Evolutionary conservation across 2,797 vertebrate species (phyloP).

Genomic region (Mareca strepera): DNA sequence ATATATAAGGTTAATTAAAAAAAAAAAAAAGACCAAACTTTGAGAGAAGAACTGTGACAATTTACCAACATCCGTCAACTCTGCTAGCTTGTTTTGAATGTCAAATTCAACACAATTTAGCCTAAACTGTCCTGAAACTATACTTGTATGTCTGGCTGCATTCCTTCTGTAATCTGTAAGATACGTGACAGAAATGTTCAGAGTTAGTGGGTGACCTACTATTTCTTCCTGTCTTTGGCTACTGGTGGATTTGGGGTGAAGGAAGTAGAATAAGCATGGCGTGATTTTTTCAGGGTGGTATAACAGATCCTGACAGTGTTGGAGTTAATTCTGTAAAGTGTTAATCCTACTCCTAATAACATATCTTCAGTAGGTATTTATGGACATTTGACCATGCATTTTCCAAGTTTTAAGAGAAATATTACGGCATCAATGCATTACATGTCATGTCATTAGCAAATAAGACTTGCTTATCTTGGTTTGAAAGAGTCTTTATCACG

Average conservation of each 20-base stretch:
- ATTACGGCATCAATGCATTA: not conserved
- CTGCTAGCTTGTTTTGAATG: not conserved
- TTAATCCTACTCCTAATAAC: not conserved
- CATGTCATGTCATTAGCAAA: not conserved
- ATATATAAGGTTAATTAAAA: slow-evolving; percentile 2
- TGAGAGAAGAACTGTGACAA: not conserved
- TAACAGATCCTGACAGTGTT: not conserved
- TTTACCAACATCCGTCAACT: not conserved
- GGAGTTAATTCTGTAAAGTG: not conserved
- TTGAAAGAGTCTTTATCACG: not conserved
- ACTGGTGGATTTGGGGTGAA: not conserved
- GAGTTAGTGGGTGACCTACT: not conserved
- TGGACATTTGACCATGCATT: not conserved
- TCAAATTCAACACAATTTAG: not conserved
- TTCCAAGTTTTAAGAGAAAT: not conserved
- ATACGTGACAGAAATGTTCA: not conserved
- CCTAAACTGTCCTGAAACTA: not conserved
- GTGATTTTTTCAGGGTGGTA: not conserved
- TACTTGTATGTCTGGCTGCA: not conserved
- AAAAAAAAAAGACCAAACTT: not conserved
- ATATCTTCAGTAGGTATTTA: not conserved
- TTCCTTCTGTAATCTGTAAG: not conserved
- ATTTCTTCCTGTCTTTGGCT: not conserved
- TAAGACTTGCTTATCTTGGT: not conserved
- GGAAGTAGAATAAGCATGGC: not conserved